phyloP scores from a whole-genome alignment of 2,113 vertebrate species.

The Daubentonia madagascariensis region DNA sequence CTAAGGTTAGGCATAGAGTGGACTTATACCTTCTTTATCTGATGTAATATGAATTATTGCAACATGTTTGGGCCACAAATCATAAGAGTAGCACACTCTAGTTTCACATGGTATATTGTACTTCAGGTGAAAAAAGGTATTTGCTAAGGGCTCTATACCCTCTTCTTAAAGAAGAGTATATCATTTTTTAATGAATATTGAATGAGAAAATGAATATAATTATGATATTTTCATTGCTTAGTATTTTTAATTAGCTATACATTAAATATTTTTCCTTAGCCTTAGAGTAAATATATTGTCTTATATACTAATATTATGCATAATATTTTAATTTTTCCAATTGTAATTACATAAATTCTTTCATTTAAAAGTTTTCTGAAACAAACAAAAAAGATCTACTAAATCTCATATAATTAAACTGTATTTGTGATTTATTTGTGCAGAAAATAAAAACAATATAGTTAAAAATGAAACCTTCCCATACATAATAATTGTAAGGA shows the following conservation, averaged over 20 bases:
- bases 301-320: not conserved
- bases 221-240: not conserved
- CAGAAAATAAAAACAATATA: not conserved
- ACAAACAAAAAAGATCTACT: not conserved
- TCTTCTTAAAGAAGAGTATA: not conserved
- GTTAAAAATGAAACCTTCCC: not conserved
- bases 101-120: not conserved
- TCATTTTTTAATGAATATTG: not conserved
- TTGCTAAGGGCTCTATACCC: not conserved
- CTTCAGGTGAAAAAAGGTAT: not conserved
- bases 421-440: not conserved
- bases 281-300: not conserved
- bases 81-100: not conserved
- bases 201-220: not conserved
- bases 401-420: not conserved
- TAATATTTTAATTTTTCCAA: slow-evolving; percentile 3
- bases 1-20: not conserved
- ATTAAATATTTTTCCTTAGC: not conserved
- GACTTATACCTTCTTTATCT: not conserved
- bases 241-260: not conserved
- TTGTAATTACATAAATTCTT: not conserved
- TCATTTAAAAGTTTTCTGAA: not conserved
- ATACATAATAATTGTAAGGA: not conserved
- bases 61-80: not conserved
- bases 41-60: not conserved